Base-by-base conservation (phyloP, 1,140 invertebrate genomes). In the Trypoxylus dichotomus region DNA sequence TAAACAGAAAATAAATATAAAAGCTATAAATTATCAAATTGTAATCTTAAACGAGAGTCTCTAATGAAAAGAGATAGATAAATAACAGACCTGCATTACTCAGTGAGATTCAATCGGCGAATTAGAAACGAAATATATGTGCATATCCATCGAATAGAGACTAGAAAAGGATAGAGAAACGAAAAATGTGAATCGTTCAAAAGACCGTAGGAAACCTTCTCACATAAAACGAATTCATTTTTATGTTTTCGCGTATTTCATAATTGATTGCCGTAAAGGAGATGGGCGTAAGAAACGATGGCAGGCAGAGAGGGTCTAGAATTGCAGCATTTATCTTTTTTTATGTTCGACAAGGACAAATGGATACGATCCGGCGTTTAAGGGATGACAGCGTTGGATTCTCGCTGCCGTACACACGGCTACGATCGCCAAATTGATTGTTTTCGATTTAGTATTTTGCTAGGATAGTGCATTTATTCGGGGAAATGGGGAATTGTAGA, bases 251-350 rank as follows among this genome's bases (percentile, higher is more conserved):
- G 78, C 79, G 79, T 80, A 79, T 81, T 79, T 81, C 80, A 81
- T 81, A 81, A 81, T 81, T 81, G 80, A 81, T 79, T 81, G 75
- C 80, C 79, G 78, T 75, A 78, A 77, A 76, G 76, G 80, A 81
- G 78, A 78, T 71, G 60, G 60, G 60, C 24, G 60, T 68, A 29
- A 24, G 60, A 8, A 24, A 27, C 27, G 24, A 29, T 68, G 60
- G 24, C 24, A 29, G 24, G 19, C 60, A 24, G 47, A 78, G 60
- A 73, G 76, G 76, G 63, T 73, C 73, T 63, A 47, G 75, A 81
- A 81, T 81, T 79, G 80, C 80, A 78, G 76, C 78, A 81, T 81
- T 78, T 79, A 76, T 81, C 80, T 81, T 79, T 79, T 80, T 79
- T 80, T 68, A 80, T 80, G 47, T 74, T 76, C 71, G 74, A 75